Evolutionary conservation across 2,888 invertebrate species (phyloP).

Genomic region (Lasiommata megera): DNA sequence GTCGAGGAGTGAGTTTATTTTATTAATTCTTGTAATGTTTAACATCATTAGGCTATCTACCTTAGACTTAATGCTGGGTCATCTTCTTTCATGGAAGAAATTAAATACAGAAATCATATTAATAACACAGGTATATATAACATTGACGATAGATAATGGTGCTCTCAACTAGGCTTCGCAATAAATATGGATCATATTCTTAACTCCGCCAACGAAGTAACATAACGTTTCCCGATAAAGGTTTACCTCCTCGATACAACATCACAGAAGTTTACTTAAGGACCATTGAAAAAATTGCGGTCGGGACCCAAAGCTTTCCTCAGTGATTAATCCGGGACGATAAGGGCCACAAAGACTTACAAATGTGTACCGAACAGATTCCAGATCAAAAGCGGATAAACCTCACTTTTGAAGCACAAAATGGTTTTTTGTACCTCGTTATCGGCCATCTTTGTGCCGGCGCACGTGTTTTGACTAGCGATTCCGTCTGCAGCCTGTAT

Average conservation of each 20-base stretch:
- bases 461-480: constrained; percentile 73
- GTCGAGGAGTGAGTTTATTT: no score
- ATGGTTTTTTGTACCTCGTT: constrained; percentile 55
- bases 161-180: no score
- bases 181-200: no score
- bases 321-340: constrained; percentile 63
- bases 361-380: constrained; percentile 78
- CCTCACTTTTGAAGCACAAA: constrained; percentile 64
- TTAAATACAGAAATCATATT: no score
- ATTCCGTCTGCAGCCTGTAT: constrained; percentile 56
- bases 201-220: background rate
- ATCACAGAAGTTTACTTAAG: constrained; percentile 51
- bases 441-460: constrained; percentile 56
- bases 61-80: no score
- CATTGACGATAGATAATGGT: no score
- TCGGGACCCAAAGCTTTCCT: constrained; percentile 58
- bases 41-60: no score
- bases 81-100: no score
- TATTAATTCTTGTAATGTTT: no score
- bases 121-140: no score
- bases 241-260: constrained; percentile 21
- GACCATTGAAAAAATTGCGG: constrained; percentile 52
- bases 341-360: constrained; percentile 64
- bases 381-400: constrained; percentile 76
- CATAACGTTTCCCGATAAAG: background rate